phyloP scores from a whole-genome alignment of 2,113 vertebrate species.

The Cyrtonyx montezumae region DNA sequence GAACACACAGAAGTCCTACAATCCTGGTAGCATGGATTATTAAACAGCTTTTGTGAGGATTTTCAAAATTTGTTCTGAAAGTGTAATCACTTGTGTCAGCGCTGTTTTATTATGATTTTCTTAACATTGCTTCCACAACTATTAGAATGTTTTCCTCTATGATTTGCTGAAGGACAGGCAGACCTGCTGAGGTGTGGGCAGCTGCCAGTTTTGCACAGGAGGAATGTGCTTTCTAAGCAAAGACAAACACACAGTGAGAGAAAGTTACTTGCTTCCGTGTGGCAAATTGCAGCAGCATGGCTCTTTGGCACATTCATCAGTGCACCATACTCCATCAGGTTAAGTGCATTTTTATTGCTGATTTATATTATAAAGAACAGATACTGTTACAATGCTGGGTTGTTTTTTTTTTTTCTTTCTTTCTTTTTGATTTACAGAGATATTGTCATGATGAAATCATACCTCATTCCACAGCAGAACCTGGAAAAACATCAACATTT shows the following conservation, averaged over 20 bases:
- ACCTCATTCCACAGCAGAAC: slow-evolving; percentile 1
- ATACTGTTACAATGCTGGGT: background rate
- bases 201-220: background rate
- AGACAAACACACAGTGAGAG: background rate
- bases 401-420: background rate
- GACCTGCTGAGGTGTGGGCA: slow-evolving; percentile 3
- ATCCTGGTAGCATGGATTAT: background rate
- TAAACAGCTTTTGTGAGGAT: background rate
- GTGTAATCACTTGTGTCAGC: background rate
- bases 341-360: background rate
- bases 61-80: background rate
- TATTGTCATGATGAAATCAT: slow-evolving; percentile 3
- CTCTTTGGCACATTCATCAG: background rate
- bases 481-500: slow-evolving; percentile 13
- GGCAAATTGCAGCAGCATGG: background rate
- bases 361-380: background rate
- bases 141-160: background rate
- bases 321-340: background rate
- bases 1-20: background rate
- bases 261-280: background rate
- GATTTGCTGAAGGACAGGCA: background rate
- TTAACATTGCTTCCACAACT: background rate
- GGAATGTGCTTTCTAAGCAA: slow-evolving; percentile 15
- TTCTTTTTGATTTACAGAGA: background rate
- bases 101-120: background rate